A percentile compares a stretch with the other conserved stretches of the same genome.
Conservation (phyloP, 2,888 invertebrate genomes). For the Nycteola revayana region DNA sequence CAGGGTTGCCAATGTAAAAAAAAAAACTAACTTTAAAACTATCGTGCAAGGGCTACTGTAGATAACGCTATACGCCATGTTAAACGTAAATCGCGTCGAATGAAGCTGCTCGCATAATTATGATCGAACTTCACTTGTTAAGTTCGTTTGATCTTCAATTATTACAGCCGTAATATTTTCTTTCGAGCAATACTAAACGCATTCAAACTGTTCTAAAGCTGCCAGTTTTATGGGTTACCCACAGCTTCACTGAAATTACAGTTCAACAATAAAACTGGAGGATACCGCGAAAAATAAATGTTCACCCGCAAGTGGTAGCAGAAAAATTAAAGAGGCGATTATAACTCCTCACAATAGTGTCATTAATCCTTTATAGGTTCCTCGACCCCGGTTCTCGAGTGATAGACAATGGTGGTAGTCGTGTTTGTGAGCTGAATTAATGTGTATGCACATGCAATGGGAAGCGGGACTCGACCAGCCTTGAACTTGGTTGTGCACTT, state of each 20-base stretch:
- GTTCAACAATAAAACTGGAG: constrained; percentile 24
- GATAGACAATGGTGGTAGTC: constrained; percentile 79
- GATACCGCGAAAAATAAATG: constrained; percentile 27
- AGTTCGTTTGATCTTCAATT: too few relatives aligned
- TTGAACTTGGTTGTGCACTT: constrained; percentile 74
- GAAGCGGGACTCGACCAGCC: constrained; percentile 73
- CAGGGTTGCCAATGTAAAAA: too few relatives aligned
- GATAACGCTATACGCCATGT: too few relatives aligned
- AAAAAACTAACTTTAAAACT: too few relatives aligned
- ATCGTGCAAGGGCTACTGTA: too few relatives aligned
- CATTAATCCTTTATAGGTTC: constrained; percentile 78
- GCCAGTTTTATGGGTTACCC: constrained; percentile 9
- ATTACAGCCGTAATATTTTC: too few relatives aligned
- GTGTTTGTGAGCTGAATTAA: constrained; percentile 76
- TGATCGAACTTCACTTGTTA: too few relatives aligned
- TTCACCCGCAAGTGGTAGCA: constrained; percentile 47
- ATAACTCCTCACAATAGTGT: constrained; percentile 65
- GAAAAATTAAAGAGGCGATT: constrained; percentile 57
- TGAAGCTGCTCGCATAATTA: too few relatives aligned
- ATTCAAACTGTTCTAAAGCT: too few relatives aligned
- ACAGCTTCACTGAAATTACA: constrained; percentile 29
- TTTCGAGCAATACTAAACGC: too few relatives aligned
- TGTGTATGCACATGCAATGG: constrained; percentile 73
- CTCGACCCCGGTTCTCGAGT: constrained; percentile 60
- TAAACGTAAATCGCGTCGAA: too few relatives aligned